phyloP scores from a whole-genome alignment of 92 coral and sea anemone genomes.

The Chrysogorgia sp. region DNA sequence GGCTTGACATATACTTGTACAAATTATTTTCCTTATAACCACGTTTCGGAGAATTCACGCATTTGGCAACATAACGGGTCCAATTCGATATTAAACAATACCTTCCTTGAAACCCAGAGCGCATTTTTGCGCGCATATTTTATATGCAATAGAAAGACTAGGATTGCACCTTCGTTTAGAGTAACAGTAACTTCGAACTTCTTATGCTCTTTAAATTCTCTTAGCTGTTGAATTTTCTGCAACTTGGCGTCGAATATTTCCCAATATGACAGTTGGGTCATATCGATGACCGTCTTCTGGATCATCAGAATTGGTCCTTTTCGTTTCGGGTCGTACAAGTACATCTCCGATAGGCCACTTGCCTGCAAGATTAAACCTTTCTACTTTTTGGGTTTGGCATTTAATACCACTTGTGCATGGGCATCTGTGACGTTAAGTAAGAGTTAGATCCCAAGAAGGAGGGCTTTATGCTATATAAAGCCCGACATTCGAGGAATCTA shows the following conservation, averaged over 20 bases:
- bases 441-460: no score
- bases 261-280: background rate
- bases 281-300: background rate
- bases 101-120: constrained; percentile 1
- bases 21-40: background rate
- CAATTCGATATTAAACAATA: constrained; percentile 10
- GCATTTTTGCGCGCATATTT: background rate
- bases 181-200: background rate
- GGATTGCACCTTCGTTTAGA: no score
- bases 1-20: background rate
- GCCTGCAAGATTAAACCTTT: background rate
- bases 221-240: background rate
- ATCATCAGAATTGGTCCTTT: background rate
- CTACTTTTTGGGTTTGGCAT: no score
- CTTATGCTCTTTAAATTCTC: constrained; percentile 9
- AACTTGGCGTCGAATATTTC: constrained; percentile 5
- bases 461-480: no score
- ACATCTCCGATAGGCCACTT: constrained; percentile 1
- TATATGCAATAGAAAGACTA: background rate
- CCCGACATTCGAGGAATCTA: no score
- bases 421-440: no score
- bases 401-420: no score
- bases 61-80: constrained; percentile 23
- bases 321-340: background rate
- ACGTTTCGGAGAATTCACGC: constrained; percentile 17